Conservation (phyloP, 1,140 invertebrate genomes). For the Psilanteris sp. region DNA sequence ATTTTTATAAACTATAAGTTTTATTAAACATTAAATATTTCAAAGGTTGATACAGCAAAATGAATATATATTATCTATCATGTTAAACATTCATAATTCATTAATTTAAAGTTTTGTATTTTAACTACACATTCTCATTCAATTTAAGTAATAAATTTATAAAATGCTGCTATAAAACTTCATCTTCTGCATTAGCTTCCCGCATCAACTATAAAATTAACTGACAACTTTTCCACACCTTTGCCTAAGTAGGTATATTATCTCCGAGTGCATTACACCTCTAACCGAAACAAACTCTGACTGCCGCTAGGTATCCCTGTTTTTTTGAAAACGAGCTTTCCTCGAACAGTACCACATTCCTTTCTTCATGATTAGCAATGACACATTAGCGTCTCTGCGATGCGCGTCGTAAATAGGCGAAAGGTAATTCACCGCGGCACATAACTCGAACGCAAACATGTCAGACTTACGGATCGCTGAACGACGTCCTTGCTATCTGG, state of each 20-base stretch:
- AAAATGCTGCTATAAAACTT: too few species aligned
- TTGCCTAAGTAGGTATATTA: constrained; percentile 20
- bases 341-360: constrained; percentile 38
- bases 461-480: constrained; percentile 65
- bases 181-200: too few species aligned
- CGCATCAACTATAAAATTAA: too few species aligned
- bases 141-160: too few species aligned
- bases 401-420: constrained; percentile 40
- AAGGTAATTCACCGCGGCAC: constrained; percentile 62
- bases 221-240: constrained; percentile 22
- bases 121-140: too few species aligned
- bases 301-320: constrained; percentile 11
- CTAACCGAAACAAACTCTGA: constrained; percentile 35
- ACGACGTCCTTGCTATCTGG: constrained; percentile 62
- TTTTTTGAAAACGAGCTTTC: constrained; percentile 46
- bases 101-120: too few species aligned
- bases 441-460: constrained; percentile 68
- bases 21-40: too few species aligned
- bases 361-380: constrained; percentile 63
- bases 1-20: too few species aligned
- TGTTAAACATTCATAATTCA: too few species aligned
- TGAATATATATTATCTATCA: too few species aligned
- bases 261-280: constrained; percentile 21
- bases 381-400: constrained; percentile 61
- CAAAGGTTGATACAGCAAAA: too few species aligned